Percentiles rank a stretch among this genome's conserved stretches.
Evolutionary conservation across 1,140 invertebrate species (phyloP).

Genomic region (Magallana gigas): DNA sequence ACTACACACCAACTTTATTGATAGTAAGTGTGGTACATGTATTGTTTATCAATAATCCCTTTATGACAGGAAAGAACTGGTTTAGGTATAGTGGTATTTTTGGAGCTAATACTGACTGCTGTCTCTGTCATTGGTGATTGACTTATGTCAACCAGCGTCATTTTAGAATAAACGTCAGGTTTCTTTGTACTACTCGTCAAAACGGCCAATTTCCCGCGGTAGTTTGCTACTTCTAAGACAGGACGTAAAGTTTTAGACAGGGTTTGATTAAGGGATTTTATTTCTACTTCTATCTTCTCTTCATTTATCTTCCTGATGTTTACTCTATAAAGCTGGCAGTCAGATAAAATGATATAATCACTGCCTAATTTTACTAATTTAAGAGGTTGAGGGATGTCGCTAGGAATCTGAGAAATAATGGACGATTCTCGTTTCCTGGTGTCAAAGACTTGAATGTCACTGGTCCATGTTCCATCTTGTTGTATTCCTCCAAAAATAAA

Average conservation of each 20-base stretch:
- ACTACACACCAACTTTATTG: constrained; percentile 16
- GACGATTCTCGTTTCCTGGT: constrained; percentile 45
- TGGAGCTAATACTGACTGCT: constrained; percentile 30
- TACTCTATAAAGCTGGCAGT: constrained; percentile 44
- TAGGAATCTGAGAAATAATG: background rate
- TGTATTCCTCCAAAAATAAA: constrained; percentile 61
- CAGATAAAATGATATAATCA: constrained; percentile 41
- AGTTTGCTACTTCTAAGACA: constrained; percentile 43
- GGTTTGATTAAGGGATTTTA: constrained; percentile 44
- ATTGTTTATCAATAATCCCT: constrained; percentile 54
- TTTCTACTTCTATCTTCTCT: constrained; percentile 22
- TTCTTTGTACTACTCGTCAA: constrained; percentile 36
- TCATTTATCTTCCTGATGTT: constrained; percentile 20
- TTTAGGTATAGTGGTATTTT: constrained; percentile 49
- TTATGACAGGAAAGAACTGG: constrained; percentile 50
- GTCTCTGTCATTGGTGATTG: constrained; percentile 36
- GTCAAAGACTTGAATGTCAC: constrained; percentile 54
- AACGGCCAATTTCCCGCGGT: constrained; percentile 38
- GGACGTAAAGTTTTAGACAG: constrained; percentile 34
- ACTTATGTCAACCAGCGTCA: constrained; percentile 46
- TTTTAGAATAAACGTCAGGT: constrained; percentile 8
- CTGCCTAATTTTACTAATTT: constrained; percentile 25
- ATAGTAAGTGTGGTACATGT: constrained; percentile 58
- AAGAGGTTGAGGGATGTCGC: constrained; percentile 40
- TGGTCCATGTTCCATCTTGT: constrained; percentile 47